A percentile compares a stretch with the other conserved stretches of the same genome.
phyloP scores from a whole-genome alignment of 2,888 invertebrate species.

The Miltochrista miniata region DNA sequence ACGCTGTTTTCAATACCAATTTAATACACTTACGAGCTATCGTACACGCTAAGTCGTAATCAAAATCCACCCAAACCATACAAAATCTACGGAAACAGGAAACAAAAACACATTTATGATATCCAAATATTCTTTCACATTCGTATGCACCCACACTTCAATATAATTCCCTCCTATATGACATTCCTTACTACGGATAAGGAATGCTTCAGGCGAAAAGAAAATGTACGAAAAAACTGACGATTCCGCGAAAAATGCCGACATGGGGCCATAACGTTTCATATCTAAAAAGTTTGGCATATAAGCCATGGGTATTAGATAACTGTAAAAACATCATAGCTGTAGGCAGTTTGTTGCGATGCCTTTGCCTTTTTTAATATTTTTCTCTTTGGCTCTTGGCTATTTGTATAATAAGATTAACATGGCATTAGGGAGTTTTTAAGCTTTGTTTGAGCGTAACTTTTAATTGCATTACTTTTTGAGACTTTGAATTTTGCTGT shows the following conservation, averaged over 20 bases:
- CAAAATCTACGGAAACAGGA: not conserved
- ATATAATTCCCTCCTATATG: slow-evolving; percentile 15
- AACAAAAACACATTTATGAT: not conserved
- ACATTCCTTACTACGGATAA: slow-evolving; percentile 12
- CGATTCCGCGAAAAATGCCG: slow-evolving; percentile 47
- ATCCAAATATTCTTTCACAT: slow-evolving; percentile 7
- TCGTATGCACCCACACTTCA: slow-evolving; percentile 12
- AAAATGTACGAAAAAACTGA: slow-evolving; percentile 29
- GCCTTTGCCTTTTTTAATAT: slow-evolving; percentile 45
- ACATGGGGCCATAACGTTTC: slow-evolving; percentile 47
- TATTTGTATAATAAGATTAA: slow-evolving; percentile 34
- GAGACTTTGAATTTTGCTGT: not conserved
- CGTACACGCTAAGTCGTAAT: not conserved
- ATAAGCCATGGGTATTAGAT: slow-evolving; percentile 77
- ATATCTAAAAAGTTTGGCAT: slow-evolving; percentile 76
- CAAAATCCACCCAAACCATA: not conserved
- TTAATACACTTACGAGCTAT: not conserved
- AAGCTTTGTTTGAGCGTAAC: slow-evolving; percentile 11
- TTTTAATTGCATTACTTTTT: slow-evolving; percentile 18
- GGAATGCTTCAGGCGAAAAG: slow-evolving; percentile 19
- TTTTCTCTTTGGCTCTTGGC: slow-evolving; percentile 40
- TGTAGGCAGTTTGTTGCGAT: slow-evolving; percentile 35
- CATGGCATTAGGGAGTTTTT: slow-evolving; percentile 18
- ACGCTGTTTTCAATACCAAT: not conserved
- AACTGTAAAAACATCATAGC: slow-evolving; percentile 54